Evolutionary conservation across 2,888 invertebrate species (phyloP), one percentile per base, ranked within the genome.

Genomic region (Azorinus chamasolen): DNA sequence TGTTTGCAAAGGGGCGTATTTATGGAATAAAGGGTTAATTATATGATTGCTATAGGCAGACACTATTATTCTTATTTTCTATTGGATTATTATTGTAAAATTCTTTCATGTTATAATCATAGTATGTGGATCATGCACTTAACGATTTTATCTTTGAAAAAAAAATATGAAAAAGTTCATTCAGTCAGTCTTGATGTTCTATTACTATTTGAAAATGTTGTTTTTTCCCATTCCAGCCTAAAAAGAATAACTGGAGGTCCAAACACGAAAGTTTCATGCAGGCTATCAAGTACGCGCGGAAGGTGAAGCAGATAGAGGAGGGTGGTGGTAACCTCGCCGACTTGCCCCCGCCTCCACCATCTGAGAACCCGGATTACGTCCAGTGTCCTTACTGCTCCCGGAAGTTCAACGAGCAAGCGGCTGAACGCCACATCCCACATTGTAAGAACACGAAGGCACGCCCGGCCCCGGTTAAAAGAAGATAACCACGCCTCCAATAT

Each of bases 361-460:
- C 96, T 0, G 96, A 96, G 91, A 97, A 97, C 91, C 96, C 97
- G 0, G 97, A 98, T 94, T 98, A 98, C 93, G 95, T 97, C 24
- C 95, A 96, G 89, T 98, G 98, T 90, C 98, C 97, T 0, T 96
- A 97, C 93, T 98, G 98, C 93, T 94, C 94, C 32, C 95, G 98
- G 0, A 96, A 96, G 87, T 98, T 98, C 94, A 97, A 96, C 94
- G 95, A 96, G 88, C 93, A 94, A 0, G 91, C 90, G 1, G 98
- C 98, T 1, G 96, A 96, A 84, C 94, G 98, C 32, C 98, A 98
- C 94, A 97, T 98, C 86, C 98, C 98, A 58, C 96, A 97, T 94
- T 98, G 98, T 94, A 96, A 96, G 89, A 95, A 94, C 88, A 97
- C 95, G 41, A 88, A 88, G 68, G 74, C 90, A 16, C 81, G 88